Conservation (phyloP, 2,888 invertebrate genomes). For the Zele albiditarsus region DNA sequence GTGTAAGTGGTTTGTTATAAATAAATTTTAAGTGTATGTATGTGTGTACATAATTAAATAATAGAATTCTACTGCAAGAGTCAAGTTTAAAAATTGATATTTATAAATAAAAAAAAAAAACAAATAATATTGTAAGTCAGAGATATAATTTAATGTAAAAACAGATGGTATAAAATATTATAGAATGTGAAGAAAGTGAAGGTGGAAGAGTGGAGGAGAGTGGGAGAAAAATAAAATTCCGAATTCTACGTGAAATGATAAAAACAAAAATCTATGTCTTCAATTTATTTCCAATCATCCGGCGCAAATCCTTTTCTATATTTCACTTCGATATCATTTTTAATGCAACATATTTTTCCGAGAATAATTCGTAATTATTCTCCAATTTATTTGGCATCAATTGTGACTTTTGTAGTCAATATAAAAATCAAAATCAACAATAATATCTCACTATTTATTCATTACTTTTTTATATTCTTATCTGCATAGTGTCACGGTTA, state of each 20-base stretch:
- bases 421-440: too few relatives aligned
- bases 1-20: constrained; percentile 32
- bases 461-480: not conserved
- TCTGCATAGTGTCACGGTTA: constrained; percentile 7
- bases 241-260: not conserved
- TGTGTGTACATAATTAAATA: constrained; percentile 36
- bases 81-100: constrained; percentile 45
- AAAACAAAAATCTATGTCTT: not conserved
- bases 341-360: too few relatives aligned
- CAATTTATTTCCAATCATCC: not conserved
- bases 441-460: not conserved
- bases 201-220: too few relatives aligned
- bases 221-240: not conserved
- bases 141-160: constrained; percentile 68
- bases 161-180: constrained; percentile 54
- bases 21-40: constrained; percentile 38
- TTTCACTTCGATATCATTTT: too few relatives aligned
- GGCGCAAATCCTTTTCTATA: too few relatives aligned
- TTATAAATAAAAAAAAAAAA: constrained; percentile 56
- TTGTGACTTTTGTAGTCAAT: too few relatives aligned
- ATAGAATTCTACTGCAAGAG: constrained; percentile 19
- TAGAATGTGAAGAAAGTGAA: not conserved
- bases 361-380: too few relatives aligned
- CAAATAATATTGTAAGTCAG: constrained; percentile 66
- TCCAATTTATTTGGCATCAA: too few relatives aligned